Base-by-base conservation (phyloP, 2,797 vertebrate genomes). In the Bufotes viridis region DNA sequence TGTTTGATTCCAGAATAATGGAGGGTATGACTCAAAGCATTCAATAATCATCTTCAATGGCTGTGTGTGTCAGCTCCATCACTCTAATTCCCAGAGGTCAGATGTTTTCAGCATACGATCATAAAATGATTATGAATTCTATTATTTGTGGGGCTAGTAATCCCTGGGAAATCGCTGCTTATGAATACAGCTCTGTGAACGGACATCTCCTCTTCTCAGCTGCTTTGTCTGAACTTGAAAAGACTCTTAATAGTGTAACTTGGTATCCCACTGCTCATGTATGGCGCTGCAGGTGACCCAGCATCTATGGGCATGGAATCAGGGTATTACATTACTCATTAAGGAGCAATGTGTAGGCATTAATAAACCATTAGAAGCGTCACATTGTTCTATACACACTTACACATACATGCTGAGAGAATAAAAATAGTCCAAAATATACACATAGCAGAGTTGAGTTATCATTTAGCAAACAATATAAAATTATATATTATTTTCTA, bases 161-260 rank as follows among this genome's bases (percentile, higher is more conserved):
- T n/a, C 74, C 26, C 53, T 61, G 34, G 51, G 75, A 84, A 58
- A 69, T 63, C 4, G 9, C 34, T 24, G 75, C 49, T 51, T 67
- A 26, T 84, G 29, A 84, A 20, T 60, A 17, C 17, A 72, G 63
- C 15, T 20, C 14, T 29, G 49, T 67, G 17, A 29, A 51, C 18
- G 22, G 70, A 82, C 26, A 51, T 70, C 26, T 90, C 89, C 90
- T 90, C 89, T 84, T 90, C 87, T 90, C 81, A 84, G 69, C 78
- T 72, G 51, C 87, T 90, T 92, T 92, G 90, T 92, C 91, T 92
- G 83, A 84, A 55, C 12, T 13, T 24, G 34, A 76, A 88, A 78
- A 51, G 81, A 13, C 61, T 57, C 42, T 67, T 87, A 78, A 72
- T 65, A 88, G 29, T 17, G 55, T 53, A 58, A 0, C 88, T 55